Percentiles rank a stretch among this genome's conserved stretches.
These are phyloP conservation scores for Nipponacmea schrenckii DNA, from an alignment of 2,888 invertebrate genomes.

Conservation along the genomic window DNA sequence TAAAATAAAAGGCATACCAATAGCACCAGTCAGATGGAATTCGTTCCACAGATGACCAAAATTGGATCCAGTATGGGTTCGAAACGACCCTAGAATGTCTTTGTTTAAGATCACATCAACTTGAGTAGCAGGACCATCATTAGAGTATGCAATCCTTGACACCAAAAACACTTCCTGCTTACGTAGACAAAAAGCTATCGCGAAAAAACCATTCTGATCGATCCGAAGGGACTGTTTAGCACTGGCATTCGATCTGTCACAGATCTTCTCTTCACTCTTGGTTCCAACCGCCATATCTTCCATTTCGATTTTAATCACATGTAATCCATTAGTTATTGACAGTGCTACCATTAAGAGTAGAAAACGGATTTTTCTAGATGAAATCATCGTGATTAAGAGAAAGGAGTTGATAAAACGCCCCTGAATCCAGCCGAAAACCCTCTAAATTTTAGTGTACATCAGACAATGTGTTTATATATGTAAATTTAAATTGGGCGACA, in stretches of 20 bases:
- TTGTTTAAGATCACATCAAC: background rate
- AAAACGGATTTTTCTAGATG: too few species aligned
- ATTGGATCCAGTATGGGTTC: background rate
- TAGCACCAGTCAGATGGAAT: background rate
- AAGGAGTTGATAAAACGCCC: too few species aligned
- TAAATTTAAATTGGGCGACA: too few species aligned
- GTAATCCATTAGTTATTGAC: background rate
- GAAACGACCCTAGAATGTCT: background rate
- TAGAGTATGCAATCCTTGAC: background rate
- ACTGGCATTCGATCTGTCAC: background rate
- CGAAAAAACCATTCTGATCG: background rate
- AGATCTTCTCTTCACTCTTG: background rate
- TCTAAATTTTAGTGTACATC: too few species aligned
- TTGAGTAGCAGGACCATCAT: background rate
- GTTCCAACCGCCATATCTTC: background rate
- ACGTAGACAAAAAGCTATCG: background rate
- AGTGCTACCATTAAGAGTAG: too few species aligned
- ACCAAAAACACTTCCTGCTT: background rate
- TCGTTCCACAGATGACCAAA: constrained; percentile 1
- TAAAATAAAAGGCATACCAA: background rate
- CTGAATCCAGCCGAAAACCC: too few species aligned
- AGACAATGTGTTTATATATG: too few species aligned
- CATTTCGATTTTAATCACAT: background rate
- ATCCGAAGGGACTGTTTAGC: background rate
- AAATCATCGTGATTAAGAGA: too few species aligned